Conservation (phyloP, 2,888 invertebrate genomes). For the Corbicula japonica region DNA sequence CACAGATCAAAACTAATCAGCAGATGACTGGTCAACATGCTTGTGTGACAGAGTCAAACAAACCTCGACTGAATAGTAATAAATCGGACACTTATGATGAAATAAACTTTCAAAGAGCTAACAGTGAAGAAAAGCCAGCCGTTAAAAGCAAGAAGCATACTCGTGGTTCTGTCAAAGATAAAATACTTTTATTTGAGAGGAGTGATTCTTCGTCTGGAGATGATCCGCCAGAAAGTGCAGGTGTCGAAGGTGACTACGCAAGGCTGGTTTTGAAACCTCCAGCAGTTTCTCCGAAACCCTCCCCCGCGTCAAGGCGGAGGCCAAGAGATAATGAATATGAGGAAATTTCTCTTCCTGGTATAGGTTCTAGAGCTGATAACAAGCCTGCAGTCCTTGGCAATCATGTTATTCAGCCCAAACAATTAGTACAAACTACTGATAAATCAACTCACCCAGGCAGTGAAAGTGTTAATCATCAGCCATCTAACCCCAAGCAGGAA, state of each 20-base stretch:
- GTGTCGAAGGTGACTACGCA: conserved; percentile 51
- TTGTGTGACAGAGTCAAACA: background rate
- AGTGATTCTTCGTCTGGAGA: conserved; percentile 34
- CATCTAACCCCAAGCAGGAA: conserved; percentile 22
- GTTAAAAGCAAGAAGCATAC: conserved; percentile 11
- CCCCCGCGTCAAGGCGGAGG: conserved; percentile 20
- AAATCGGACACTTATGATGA: background rate
- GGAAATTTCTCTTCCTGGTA: conserved; percentile 51
- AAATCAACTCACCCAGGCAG: background rate
- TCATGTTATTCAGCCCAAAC: conserved; percentile 11
- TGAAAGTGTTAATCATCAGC: background rate
- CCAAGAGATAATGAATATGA: conserved; percentile 51
- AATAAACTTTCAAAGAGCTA: background rate
- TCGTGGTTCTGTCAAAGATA: conserved; percentile 51
- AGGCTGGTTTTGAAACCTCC: conserved; percentile 23
- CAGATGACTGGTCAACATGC: conserved; percentile 20
- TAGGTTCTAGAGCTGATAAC: background rate
- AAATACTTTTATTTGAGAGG: conserved; percentile 53
- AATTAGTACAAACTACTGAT: conserved; percentile 10
- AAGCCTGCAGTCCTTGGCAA: conserved; percentile 23
- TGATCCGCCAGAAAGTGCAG: background rate
- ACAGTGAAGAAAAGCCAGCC: background rate
- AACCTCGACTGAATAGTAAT: background rate
- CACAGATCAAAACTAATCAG: conserved; percentile 17
- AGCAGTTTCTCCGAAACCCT: conserved; percentile 36